Evolutionary conservation across 2,113 vertebrate genomes (phyloP), one percentile per base, ranked within the genome.

Genomic region (Saccopteryx leptura): DNA sequence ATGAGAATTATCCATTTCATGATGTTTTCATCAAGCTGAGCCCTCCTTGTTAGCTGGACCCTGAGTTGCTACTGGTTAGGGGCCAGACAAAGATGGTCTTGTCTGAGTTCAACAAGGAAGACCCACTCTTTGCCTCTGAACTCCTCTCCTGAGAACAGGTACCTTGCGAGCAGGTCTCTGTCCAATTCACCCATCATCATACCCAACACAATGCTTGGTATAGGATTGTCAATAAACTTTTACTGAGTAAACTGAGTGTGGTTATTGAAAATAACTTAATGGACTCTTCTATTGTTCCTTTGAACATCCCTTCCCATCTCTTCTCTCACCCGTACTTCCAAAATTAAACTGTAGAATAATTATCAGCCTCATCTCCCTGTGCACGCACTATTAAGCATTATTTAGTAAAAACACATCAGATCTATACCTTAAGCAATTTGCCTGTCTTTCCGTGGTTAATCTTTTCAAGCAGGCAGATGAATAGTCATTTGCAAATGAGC

Each of bases 371-470:
- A 78, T 95, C 78, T 95, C 89, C 82, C 91, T 87, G 2, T 63
- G 69, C 33, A 86, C 72, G 19, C 12, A 10, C 79, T 61, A 95
- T 96, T 96, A 97, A 91, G 80, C 82, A 92, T 80, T 94, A 91
- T 91, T 96, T 96, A 89, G 79, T n/a, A 79, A 88, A 96, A 95
- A 97, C 93, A 96, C 97, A 97, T 95, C 88, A 97, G 91, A 92
- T 95, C 93, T 87, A 11, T 92, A 88, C 92, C 94, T 91, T 91
- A 95, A 96, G 65, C 89, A 97, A 96, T 97, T 97, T 96, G 63
- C 82, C 79, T 80, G 66, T 33, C 82, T 21, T 92, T 92, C 69
- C 61, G 17, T 87, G 96, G 97, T 97, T 96, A 97, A 95, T 97
- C 96, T 97, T 66, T 56, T 96, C 94, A 95, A 96, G 95, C 89